These are phyloP conservation scores for Apeira syringaria DNA, from an alignment of 2,888 invertebrate species.

Conservation along the genomic window DNA sequence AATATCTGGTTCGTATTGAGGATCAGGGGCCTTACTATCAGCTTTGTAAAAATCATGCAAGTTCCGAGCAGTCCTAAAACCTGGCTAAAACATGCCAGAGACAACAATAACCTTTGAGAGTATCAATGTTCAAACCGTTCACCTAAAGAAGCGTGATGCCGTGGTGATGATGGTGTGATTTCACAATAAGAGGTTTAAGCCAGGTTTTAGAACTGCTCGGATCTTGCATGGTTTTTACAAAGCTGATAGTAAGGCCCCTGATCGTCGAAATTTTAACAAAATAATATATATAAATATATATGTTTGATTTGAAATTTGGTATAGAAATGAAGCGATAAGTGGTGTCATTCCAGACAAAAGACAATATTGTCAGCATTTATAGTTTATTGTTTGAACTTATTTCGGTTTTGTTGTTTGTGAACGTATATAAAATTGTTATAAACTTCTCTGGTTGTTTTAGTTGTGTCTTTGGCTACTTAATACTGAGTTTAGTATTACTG, in stretches of 20 bases:
- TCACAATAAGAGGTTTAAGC: no score
- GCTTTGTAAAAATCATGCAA: no score
- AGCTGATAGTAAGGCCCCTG: no score
- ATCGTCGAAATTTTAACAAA: conserved; percentile 60
- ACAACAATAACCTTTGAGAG: no score
- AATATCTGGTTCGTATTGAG: conserved; percentile 53
- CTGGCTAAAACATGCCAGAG: no score
- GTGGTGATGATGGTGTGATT: no score
- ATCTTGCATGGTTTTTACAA: no score
- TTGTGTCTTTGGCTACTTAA: conserved; percentile 60
- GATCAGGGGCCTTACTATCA: no score
- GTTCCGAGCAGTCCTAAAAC: no score
- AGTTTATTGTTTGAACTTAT: conserved; percentile 64
- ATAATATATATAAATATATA: conserved; percentile 47
- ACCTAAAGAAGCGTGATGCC: no score
- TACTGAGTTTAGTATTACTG: conserved; percentile 53
- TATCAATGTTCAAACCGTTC: no score
- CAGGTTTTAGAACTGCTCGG: no score
- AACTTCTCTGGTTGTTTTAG: conserved; percentile 59
- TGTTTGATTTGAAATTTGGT: conserved; percentile 49
- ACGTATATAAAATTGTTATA: conserved; percentile 57
- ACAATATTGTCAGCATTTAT: conserved; percentile 82
- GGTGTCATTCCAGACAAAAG: conserved; percentile 83
- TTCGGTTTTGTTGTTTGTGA: conserved; percentile 51
- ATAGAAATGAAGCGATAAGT: conserved; percentile 55